Conservation (phyloP, 2,113 vertebrate genomes). For the Nicator chloris region DNA sequence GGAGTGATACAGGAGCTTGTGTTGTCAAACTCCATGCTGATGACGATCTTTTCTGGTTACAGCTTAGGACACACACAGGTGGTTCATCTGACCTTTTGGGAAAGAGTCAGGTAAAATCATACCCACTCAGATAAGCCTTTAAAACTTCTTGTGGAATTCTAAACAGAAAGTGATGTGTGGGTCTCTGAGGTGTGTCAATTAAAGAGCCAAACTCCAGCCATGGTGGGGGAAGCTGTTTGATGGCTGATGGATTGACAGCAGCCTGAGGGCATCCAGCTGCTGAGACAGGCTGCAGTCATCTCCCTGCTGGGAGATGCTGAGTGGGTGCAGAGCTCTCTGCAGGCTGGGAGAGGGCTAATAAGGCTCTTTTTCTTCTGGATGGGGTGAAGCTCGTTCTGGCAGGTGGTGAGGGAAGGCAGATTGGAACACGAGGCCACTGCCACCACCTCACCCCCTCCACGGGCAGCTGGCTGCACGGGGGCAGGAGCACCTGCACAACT, state of each 20-base stretch:
- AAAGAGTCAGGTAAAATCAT: constrained; percentile 14
- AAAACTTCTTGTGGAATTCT: background rate
- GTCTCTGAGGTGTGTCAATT: background rate
- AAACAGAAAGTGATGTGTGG: background rate
- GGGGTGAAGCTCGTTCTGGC: background rate
- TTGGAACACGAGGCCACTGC: background rate
- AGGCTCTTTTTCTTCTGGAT: background rate
- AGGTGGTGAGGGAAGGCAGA: background rate
- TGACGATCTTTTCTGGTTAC: constrained; percentile 13
- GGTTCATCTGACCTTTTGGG: constrained; percentile 44
- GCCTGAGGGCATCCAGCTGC: background rate
- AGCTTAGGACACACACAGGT: constrained; percentile 55
- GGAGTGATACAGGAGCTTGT: background rate
- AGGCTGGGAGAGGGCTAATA: background rate
- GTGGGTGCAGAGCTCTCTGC: background rate
- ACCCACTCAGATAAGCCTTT: background rate
- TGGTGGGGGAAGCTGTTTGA: background rate
- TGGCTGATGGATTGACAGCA: background rate
- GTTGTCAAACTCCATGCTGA: background rate
- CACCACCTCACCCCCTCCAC: background rate
- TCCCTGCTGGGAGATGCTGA: background rate
- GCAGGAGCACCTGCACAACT: background rate
- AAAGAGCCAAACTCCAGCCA: background rate
- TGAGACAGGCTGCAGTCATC: background rate
- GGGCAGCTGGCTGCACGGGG: rapidly evolving